A percentile compares a stretch with the other conserved stretches of the same genome.
phyloP scores from a whole-genome alignment of 2,888 invertebrate genomes.

The Scrobipalpa atriplicella region DNA sequence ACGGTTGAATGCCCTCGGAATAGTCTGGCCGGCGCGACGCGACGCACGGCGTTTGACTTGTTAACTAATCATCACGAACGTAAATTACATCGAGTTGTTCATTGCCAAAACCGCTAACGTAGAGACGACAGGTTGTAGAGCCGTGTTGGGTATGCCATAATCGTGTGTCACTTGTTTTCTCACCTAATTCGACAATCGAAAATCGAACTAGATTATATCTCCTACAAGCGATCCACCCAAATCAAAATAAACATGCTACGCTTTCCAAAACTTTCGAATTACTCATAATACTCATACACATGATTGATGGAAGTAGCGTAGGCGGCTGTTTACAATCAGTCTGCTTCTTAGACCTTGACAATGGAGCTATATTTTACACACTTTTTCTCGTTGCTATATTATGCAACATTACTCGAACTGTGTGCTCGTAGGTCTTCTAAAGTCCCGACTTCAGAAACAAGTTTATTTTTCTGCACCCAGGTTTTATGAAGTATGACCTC shows the following conservation, averaged over 20 bases:
- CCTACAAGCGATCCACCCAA: neutral
- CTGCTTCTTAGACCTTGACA: slow-evolving; percentile 29
- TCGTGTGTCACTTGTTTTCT: neutral
- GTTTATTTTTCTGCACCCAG: neutral
- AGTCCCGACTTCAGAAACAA: neutral
- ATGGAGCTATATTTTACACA: slow-evolving; percentile 28
- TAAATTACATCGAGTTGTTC: slow-evolving; percentile 36
- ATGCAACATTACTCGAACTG: slow-evolving; percentile 1
- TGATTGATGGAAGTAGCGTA: slow-evolving; percentile 17
- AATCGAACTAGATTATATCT: neutral
- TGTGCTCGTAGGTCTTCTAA: slow-evolving; percentile 4
- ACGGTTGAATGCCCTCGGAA: slow-evolving; percentile 76
- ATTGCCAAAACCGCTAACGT: slow-evolving; percentile 19
- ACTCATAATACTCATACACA: neutral
- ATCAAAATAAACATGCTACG: neutral
- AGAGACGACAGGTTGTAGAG: slow-evolving; percentile 20
- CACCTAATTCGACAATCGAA: neutral
- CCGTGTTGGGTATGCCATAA: neutral
- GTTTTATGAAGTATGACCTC: slow-evolving; percentile 7
- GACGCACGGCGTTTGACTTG: slow-evolving; percentile 52
- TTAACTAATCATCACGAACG: slow-evolving; percentile 53
- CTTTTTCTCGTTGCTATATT: slow-evolving; percentile 29
- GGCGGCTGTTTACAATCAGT: slow-evolving; percentile 26
- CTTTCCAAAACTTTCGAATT: slow-evolving; percentile 26
- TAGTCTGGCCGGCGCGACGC: slow-evolving; percentile 55